Conservation (phyloP, 2,113 vertebrate genomes). For the Ophthalmotilapia sp. region DNA sequence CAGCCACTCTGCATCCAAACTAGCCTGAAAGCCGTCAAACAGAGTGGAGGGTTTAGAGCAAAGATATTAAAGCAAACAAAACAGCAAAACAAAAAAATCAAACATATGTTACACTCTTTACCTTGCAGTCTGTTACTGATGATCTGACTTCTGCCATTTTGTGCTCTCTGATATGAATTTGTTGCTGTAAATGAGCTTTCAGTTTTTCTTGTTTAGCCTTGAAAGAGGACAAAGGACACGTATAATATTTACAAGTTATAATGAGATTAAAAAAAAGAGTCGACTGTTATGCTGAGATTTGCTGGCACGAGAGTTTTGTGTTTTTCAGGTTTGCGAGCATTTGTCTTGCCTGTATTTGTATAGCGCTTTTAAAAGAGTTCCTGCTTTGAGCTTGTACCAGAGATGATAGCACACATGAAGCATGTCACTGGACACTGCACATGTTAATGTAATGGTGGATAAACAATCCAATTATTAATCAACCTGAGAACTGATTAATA, state of each 20-base stretch:
- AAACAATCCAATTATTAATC: background rate
- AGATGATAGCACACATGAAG: rapidly evolving
- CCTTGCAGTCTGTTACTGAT: constrained; percentile 25
- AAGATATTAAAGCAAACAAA: background rate
- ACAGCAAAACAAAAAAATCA: rapidly evolving
- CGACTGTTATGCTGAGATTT: background rate
- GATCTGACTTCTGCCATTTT: constrained; percentile 38
- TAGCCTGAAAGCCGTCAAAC: background rate
- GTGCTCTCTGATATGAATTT: constrained; percentile 8
- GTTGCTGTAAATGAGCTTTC: background rate
- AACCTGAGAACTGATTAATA: background rate
- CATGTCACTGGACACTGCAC: background rate
- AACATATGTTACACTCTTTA: background rate
- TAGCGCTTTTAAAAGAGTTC: rapidly evolving
- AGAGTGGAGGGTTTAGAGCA: rapidly evolving
- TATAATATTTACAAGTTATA: background rate
- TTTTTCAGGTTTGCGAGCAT: background rate
- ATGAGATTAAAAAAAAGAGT: rapidly evolving
- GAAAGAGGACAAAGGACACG: background rate
- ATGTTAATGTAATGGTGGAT: background rate
- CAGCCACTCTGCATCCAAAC: constrained; percentile 37
- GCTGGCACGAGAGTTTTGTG: background rate
- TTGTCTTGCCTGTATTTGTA: background rate
- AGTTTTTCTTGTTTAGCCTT: background rate
- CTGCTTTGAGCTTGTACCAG: background rate